These are phyloP conservation scores for Trididemnum clinides DNA, from an alignment of 23 tunicate genomes.

Conservation along the genomic window DNA sequence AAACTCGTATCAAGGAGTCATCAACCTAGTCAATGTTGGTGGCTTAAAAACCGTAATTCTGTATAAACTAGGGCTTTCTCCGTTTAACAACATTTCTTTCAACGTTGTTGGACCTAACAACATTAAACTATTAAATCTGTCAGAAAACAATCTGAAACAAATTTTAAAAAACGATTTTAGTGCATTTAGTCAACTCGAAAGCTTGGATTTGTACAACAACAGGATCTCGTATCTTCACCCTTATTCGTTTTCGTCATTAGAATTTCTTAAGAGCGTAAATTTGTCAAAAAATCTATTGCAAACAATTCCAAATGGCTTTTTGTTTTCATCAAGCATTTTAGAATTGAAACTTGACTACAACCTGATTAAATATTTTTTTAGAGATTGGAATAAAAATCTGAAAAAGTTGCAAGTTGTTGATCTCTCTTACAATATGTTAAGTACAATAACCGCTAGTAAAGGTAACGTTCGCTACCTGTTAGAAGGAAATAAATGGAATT, in stretches of 20 bases:
- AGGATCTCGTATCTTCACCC: not conserved
- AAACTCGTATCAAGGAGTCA: not conserved
- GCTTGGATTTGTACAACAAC: not conserved
- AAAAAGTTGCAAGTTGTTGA: not conserved
- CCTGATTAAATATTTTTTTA: not conserved
- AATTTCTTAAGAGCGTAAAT: not conserved
- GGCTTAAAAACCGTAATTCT: not conserved
- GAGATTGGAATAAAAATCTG: not conserved
- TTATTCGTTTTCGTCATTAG: not conserved
- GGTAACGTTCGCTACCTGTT: not conserved
- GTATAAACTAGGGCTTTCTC: not conserved
- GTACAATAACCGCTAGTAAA: not conserved
- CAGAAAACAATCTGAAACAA: not conserved
- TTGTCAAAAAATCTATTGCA: not conserved
- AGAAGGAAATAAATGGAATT: not conserved
- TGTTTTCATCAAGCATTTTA: not conserved
- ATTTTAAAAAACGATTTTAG: not conserved
- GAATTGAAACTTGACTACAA: not conserved
- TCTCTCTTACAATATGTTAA: not conserved
- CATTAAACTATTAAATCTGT: not conserved
- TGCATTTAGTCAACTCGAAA: not conserved
- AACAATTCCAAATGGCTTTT: not conserved
- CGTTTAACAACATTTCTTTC: not conserved
- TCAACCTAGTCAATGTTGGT: not conserved
- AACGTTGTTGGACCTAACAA: not conserved